A percentile compares a stretch with the other conserved stretches of the same genome.
Evolutionary conservation across 2,113 vertebrate species (phyloP).

Genomic region (Marcusenius ussheri): DNA sequence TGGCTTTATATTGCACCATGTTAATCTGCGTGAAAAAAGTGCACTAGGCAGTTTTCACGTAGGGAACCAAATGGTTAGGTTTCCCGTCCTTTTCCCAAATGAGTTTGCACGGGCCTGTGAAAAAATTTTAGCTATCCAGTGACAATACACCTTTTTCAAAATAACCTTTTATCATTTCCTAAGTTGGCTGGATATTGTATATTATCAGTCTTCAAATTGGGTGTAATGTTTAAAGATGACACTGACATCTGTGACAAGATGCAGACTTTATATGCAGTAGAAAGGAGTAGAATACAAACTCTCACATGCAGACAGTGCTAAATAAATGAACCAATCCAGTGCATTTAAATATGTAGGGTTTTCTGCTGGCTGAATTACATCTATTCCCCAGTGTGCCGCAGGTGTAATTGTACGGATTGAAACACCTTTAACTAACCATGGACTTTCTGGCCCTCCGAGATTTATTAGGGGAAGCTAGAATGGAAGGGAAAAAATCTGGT

Average conservation of each 20-base stretch:
- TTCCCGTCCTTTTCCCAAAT: background rate
- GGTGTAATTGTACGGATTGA: background rate
- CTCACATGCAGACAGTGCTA: background rate
- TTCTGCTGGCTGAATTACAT: background rate
- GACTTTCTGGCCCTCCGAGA: background rate
- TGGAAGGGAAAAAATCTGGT: background rate
- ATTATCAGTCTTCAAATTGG: background rate
- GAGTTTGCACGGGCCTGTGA: background rate
- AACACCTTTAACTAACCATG: slow-evolving; percentile 12
- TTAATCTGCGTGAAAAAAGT: background rate
- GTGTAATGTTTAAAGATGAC: background rate
- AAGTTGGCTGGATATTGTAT: too few relatives aligned
- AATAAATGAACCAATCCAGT: background rate
- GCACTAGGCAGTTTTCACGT: background rate
- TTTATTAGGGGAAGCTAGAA: slow-evolving; percentile 23
- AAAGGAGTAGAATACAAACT: background rate
- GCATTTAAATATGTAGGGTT: background rate
- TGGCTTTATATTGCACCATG: background rate
- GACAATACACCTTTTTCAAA: background rate
- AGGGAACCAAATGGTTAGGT: background rate
- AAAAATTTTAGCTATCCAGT: background rate
- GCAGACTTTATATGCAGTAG: background rate
- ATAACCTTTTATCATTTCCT: background rate
- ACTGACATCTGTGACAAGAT: background rate
- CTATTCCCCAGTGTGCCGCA: background rate